phyloP scores from a whole-genome alignment of 2,888 invertebrate genomes.

The Fabriciana adippe region DNA sequence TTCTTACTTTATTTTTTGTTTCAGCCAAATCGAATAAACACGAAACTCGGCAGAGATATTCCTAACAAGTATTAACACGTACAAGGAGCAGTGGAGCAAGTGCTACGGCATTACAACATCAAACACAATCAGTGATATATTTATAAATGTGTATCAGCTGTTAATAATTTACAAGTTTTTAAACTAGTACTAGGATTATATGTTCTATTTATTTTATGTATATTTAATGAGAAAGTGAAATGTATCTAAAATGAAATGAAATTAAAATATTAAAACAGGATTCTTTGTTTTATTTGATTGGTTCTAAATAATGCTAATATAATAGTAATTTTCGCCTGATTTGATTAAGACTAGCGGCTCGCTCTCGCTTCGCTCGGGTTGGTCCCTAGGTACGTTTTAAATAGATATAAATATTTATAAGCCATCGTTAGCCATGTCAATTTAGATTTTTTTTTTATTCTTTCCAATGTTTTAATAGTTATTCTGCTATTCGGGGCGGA shows the following conservation, averaged over 20 bases:
- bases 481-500: too few relatives aligned
- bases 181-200: slow-evolving; percentile 61
- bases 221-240: slow-evolving; percentile 24
- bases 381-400: too few relatives aligned
- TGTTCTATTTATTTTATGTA: slow-evolving; percentile 65
- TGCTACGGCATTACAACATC: slow-evolving; percentile 36
- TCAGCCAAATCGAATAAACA: slow-evolving; percentile 70
- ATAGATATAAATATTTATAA: neutral
- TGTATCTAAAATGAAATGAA: slow-evolving; percentile 10
- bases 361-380: too few relatives aligned
- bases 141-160: slow-evolving; percentile 51
- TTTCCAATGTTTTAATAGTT: too few relatives aligned
- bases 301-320: too few relatives aligned
- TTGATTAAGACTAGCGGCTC: too few relatives aligned
- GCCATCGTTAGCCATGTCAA: too few relatives aligned
- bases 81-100: slow-evolving; percentile 51
- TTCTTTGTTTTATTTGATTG: neutral
- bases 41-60: slow-evolving; percentile 47
- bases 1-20: slow-evolving; percentile 46
- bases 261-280: neutral
- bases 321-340: too few relatives aligned
- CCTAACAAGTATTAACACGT: slow-evolving; percentile 67
- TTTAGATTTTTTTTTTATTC: too few relatives aligned
- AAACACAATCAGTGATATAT: slow-evolving; percentile 52
- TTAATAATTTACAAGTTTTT: slow-evolving; percentile 65